Base-by-base conservation (phyloP, 2,797 vertebrate genomes). In the Meriones psammophilus region DNA sequence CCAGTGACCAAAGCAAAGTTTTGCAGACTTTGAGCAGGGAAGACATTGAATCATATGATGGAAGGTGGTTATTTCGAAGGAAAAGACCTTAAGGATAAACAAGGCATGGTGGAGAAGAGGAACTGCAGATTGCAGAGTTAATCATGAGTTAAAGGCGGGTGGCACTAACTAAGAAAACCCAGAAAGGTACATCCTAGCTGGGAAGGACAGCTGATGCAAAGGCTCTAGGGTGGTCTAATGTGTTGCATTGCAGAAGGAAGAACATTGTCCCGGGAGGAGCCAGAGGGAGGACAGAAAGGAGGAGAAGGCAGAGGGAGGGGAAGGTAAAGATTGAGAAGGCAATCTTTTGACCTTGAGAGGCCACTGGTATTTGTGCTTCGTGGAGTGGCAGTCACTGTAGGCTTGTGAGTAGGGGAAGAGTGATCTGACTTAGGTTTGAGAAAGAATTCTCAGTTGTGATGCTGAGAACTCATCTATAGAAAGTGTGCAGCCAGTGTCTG, bases 21-120 rank as follows among this genome's bases (percentile, higher is more conserved):
- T 71, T 39, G 13, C 13, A 80, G 26, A 56, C 58, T 46, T 58
- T 6, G 39, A 36, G 36, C 36, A 56, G 83, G 56, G 28, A 84
- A 56, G 71, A 56, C 20, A 24, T 3, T 9, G 12, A 8, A 5
- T 50, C 1, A 0, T 7, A 17, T 12, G 64, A n/a, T 50, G 1
- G 58, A 88, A 89, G 24, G 73, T 1, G 1, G 14, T 50, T 54
- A 46, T 69, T 1, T 14, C 26, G 6, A 78, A 76, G 39, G 39
- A 42, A 42, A 58, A 13, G 36, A 13, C 30, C 1, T 8, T 39
- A 30, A 87, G 22, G 24, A 39, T 8, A 1, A 30, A 3, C 18
- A 12, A 30, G 69, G 26, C 20, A 24, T 60, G 12, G 0, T 42
- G 58, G 28, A 73, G 14, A 13, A 62, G 39, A 13, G 58, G 28